These are phyloP conservation scores for Erpetoichthys calabaricus DNA, from an alignment of 2,797 vertebrate species.

Conservation along the genomic window DNA sequence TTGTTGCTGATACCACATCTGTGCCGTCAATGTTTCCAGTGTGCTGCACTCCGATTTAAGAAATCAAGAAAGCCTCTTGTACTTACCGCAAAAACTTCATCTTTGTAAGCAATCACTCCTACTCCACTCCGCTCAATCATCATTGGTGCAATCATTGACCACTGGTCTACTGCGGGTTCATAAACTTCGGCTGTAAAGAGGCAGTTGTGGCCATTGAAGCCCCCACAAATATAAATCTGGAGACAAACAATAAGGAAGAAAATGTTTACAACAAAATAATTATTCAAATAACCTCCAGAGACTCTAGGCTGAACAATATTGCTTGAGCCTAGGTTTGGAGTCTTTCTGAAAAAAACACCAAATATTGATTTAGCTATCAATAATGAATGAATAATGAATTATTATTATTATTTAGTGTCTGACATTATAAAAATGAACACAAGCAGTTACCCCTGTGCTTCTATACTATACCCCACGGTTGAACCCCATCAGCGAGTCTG, in stretches of 20 bases:
- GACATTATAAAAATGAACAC: too few relatives aligned
- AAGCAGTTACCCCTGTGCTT: too few relatives aligned
- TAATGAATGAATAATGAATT: too few relatives aligned
- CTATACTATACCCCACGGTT: neutral
- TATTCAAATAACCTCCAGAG: neutral
- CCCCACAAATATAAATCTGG: slow-evolving; percentile 58
- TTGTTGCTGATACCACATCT: too few relatives aligned
- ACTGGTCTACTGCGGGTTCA: slow-evolving; percentile 38
- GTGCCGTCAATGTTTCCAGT: too few relatives aligned
- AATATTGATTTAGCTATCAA: neutral
- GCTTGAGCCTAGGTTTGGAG: neutral
- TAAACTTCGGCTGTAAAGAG: slow-evolving; percentile 51
- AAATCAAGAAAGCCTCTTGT: neutral
- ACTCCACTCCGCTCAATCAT: slow-evolving; percentile 47
- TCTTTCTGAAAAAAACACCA: neutral
- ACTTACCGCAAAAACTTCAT: slow-evolving; percentile 50
- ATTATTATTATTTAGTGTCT: too few relatives aligned
- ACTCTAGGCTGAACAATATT: neutral
- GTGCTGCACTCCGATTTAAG: too few relatives aligned
- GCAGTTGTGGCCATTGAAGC: slow-evolving; percentile 50
- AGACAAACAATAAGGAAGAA: slow-evolving; percentile 8
- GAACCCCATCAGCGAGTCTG: neutral
- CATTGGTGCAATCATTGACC: slow-evolving; percentile 52
- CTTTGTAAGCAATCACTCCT: slow-evolving; percentile 45
- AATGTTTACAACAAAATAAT: too few relatives aligned